These are phyloP conservation scores for Novumbra hubbsi DNA, from an alignment of 2,797 vertebrate species.

Conservation along the genomic window DNA sequence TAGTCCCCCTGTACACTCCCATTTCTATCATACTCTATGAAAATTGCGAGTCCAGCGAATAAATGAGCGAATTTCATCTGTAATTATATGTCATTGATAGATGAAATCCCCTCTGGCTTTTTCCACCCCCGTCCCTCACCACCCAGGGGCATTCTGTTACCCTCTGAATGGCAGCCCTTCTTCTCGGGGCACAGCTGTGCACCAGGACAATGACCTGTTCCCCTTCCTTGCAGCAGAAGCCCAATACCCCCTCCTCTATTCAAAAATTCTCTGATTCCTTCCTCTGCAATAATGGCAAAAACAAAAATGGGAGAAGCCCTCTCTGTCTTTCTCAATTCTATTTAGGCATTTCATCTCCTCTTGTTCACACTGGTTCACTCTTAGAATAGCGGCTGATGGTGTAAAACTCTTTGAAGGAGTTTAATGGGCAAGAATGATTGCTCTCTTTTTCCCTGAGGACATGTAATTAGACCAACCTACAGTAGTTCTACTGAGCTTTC, in stretches of 20 bases:
- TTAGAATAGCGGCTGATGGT: background rate
- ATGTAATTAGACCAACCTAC: background rate
- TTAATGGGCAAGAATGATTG: background rate
- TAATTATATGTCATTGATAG: background rate
- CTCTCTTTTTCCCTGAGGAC: background rate
- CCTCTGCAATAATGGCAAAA: background rate
- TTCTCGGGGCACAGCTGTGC: background rate
- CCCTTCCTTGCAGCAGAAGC: background rate
- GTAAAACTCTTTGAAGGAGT: background rate
- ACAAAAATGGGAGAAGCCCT: background rate
- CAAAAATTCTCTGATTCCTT: background rate
- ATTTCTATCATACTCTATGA: background rate
- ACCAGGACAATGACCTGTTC: background rate
- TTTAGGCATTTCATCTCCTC: background rate
- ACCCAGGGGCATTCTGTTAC: slow-evolving; percentile 1
- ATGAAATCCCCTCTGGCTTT: background rate
- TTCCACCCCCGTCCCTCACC: background rate
- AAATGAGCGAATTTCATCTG: background rate
- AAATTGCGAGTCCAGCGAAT: background rate
- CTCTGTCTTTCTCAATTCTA: background rate
- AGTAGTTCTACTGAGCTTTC: background rate
- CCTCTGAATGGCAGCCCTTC: background rate
- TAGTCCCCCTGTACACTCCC: background rate
- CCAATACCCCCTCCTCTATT: background rate
- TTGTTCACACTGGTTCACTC: background rate